Conservation (phyloP, 2,888 invertebrate species). For the Drosophila vallismaia region DNA sequence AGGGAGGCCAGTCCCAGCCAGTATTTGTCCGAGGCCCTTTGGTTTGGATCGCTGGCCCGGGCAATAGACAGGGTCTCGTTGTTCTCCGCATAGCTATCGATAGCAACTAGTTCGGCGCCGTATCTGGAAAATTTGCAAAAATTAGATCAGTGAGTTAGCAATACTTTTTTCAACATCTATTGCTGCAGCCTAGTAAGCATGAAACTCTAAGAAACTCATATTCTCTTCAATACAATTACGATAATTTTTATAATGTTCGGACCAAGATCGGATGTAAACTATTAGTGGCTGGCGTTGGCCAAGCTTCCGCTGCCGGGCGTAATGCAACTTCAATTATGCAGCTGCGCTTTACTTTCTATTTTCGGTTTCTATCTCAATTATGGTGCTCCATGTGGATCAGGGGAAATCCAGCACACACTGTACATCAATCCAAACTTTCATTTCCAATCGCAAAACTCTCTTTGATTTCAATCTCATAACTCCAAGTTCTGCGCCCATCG, state of each 20-base stretch:
- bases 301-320: slow-evolving; percentile 47
- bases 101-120: slow-evolving; percentile 96
- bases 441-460: slow-evolving; percentile 69
- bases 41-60: slow-evolving; percentile 86
- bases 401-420: slow-evolving; percentile 19
- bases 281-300: slow-evolving; percentile 40
- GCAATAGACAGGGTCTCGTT: slow-evolving; percentile 94
- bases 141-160: neutral
- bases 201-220: neutral
- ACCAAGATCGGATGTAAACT: slow-evolving; percentile 21
- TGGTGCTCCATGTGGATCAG: slow-evolving; percentile 54
- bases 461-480: slow-evolving; percentile 36
- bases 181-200: too few relatives aligned
- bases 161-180: too few relatives aligned
- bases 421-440: slow-evolving; percentile 65
- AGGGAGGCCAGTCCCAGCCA: slow-evolving; percentile 96
- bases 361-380: slow-evolving; percentile 53
- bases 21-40: slow-evolving; percentile 89
- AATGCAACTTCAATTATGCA: slow-evolving; percentile 59
- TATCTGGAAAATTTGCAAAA: slow-evolving; percentile 87
- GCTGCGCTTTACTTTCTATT: slow-evolving; percentile 76
- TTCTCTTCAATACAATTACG: neutral
- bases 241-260: neutral
- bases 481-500: slow-evolving; percentile 52
- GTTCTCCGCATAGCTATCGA: slow-evolving; percentile 95